Percentiles rank a stretch among this genome's conserved stretches.
These are phyloP conservation scores for Dendrocopos noguchii DNA, from an alignment of 2,113 vertebrate species.

Conservation along the genomic window DNA sequence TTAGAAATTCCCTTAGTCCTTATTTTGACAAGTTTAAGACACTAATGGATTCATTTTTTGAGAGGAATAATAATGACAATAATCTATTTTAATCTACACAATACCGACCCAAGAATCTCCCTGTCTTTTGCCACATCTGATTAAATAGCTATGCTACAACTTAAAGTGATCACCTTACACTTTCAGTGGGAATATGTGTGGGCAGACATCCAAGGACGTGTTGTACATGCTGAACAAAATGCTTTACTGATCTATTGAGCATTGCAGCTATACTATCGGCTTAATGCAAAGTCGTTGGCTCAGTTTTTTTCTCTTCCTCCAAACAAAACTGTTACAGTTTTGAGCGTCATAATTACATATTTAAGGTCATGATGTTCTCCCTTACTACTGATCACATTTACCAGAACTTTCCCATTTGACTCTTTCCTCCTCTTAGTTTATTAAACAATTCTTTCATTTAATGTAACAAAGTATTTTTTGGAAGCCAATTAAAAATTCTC, in stretches of 20 bases:
- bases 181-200: neutral
- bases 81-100: neutral
- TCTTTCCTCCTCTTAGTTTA: neutral
- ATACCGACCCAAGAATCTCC: neutral
- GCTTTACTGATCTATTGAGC: neutral
- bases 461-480: neutral
- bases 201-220: neutral
- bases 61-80: neutral
- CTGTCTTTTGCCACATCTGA: neutral
- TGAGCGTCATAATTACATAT: neutral
- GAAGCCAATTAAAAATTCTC: neutral
- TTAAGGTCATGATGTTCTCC: neutral
- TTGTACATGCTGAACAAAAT: neutral
- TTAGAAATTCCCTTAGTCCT: neutral
- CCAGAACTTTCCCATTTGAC: neutral
- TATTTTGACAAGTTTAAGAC: neutral
- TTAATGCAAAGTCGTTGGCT: neutral
- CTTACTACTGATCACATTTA: neutral
- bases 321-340: neutral
- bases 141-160: neutral
- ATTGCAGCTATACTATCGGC: neutral
- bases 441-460: neutral
- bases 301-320: too few species aligned
- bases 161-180: neutral
- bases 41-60: neutral